Base-by-base conservation (phyloP, 2,888 invertebrate genomes). In the Pachycephus smyrnensis region DNA sequence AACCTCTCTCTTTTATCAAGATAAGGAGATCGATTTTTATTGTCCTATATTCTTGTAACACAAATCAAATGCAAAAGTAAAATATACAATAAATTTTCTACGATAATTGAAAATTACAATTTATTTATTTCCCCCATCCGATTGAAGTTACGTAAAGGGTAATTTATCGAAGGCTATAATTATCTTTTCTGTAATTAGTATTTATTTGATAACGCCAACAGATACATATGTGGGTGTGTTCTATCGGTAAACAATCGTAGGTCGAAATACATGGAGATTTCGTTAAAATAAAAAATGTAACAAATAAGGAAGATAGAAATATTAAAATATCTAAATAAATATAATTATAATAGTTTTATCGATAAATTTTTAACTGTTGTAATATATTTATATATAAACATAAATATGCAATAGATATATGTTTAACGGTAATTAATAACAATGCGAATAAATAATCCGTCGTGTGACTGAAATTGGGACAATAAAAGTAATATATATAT, bases 211-310 rank as follows among this genome's bases (percentile, higher is more conserved):
- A 74, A 74, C 37, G 36, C 33, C 36, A 35, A 74, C 37, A 33
- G 74, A 74, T 74, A 74, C 74, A 74, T 71, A 32, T 1, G 74
- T 23, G n/a, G 71, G 15, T 71, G 71, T 32, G 4, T 71, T 33
- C 71, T 71, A 71, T 23, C 30, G 71, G 9, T 11, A 71, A 74
- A 23, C 30, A 40, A 30, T 32, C 15, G 23, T 23, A 30, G 3
- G n/a, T 32, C 11, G 71, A 40, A 15, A 40, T 36, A 30, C 23
- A 74, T 30, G 11, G 12, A 23, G 37, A 40, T 74, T 73, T 73
- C 73, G 73, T 15, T 73, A 35, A 74, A 36, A 74, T 74, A 74
- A 2, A 74, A 74, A 74, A 74, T 35, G 74, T 74, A 74, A 37
- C 31, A 74, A 74, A 74, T 35, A 74, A 74, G 6, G 11, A 74